phyloP scores from a whole-genome alignment of 2,888 invertebrate species.

The Melanargia galathea region DNA sequence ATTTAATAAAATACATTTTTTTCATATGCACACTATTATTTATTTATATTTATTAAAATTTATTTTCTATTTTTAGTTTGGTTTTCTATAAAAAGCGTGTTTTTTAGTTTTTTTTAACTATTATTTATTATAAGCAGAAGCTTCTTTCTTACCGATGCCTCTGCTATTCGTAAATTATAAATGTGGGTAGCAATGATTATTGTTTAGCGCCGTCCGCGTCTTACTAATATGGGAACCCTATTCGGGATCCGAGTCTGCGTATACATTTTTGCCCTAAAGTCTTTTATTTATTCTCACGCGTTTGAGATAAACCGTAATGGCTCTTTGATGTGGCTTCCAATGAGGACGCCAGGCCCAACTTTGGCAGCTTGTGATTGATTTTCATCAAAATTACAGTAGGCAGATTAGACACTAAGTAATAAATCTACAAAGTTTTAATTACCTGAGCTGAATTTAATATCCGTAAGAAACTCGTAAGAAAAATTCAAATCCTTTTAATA shows the following conservation, averaged over 20 bases:
- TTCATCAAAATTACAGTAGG: constrained; percentile 57
- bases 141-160: no score
- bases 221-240: background rate
- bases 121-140: no score
- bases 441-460: constrained; percentile 37
- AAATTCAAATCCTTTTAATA: background rate
- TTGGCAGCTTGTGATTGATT: constrained; percentile 76
- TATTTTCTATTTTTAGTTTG: no score
- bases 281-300: constrained; percentile 76
- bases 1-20: no score
- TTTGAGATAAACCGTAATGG: constrained; percentile 78
- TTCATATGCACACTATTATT: no score
- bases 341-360: constrained; percentile 66
- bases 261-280: constrained; percentile 76
- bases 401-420: constrained; percentile 51
- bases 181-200: no score
- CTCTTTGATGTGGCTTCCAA: constrained; percentile 76
- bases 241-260: constrained; percentile 59
- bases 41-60: no score
- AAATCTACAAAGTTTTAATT: constrained; percentile 54
- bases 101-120: no score
- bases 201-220: no score
- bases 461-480: background rate
- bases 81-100: no score
- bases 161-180: no score